phyloP scores from a whole-genome alignment of 2,888 invertebrate species.

The Agrotis segetum region DNA sequence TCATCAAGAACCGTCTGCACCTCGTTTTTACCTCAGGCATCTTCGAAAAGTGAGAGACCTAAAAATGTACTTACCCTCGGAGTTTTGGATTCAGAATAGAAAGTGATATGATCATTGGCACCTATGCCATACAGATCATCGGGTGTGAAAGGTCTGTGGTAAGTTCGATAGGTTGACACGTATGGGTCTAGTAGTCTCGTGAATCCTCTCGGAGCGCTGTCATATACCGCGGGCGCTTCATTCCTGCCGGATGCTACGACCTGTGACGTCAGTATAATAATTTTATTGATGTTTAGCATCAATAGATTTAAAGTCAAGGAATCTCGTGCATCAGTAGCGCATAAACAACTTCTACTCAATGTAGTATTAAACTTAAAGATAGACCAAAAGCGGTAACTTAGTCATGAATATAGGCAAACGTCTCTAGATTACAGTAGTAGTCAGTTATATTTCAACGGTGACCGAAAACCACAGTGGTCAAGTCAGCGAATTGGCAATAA shows the following conservation, averaged over 20 bases:
- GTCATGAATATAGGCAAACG: background rate
- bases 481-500: too few relatives aligned
- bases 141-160: slow-evolving; percentile 78
- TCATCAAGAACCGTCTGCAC: background rate
- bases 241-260: slow-evolving; percentile 85
- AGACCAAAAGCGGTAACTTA: background rate
- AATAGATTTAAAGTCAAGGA: too few relatives aligned
- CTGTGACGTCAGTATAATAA: slow-evolving; percentile 61
- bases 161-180: slow-evolving; percentile 79
- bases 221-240: slow-evolving; percentile 81
- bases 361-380: too few relatives aligned
- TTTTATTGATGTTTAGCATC: background rate
- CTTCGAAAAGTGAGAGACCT: background rate
- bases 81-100: slow-evolving; percentile 80
- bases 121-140: slow-evolving; percentile 85
- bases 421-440: background rate
- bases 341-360: background rate
- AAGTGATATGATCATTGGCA: slow-evolving; percentile 86
- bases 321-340: background rate
- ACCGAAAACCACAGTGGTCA: too few relatives aligned
- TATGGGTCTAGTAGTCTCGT: slow-evolving; percentile 84
- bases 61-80: slow-evolving; percentile 75
- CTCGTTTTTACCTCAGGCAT: background rate
- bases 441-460: background rate
- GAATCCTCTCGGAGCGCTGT: slow-evolving; percentile 74